phyloP scores from a whole-genome alignment of 2,888 invertebrate species.

The Stenchaetothrips biformis region DNA sequence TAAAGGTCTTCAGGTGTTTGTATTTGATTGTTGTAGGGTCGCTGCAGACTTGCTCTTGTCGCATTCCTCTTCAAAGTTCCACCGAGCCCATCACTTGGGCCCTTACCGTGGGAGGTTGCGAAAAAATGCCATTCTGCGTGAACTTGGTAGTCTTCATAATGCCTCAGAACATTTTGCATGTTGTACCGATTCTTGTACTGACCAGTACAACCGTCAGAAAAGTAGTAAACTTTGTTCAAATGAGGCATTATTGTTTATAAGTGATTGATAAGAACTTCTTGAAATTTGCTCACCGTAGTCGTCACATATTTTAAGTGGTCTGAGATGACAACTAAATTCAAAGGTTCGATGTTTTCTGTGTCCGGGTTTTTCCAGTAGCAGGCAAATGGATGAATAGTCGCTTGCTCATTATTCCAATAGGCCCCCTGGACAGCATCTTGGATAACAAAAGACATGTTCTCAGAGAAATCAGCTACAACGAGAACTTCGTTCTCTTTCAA shows the following conservation, averaged over 20 bases:
- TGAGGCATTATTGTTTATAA: background rate
- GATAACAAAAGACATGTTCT: background rate
- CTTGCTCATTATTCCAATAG: background rate
- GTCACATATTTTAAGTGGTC: background rate
- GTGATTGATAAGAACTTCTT: background rate
- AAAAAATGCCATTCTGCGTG: background rate
- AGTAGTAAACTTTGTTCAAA: no score
- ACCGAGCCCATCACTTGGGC: background rate
- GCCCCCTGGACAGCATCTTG: background rate
- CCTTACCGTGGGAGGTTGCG: background rate
- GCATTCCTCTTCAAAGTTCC: background rate
- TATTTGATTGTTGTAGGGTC: background rate
- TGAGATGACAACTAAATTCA: background rate
- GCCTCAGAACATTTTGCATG: background rate
- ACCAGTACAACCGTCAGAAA: no score
- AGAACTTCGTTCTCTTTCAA: background rate
- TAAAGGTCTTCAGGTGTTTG: background rate
- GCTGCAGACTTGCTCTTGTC: background rate
- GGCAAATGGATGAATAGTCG: background rate
- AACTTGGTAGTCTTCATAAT: background rate
- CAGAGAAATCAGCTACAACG: background rate
- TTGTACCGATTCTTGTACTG: background rate
- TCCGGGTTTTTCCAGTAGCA: background rate
- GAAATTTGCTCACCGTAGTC: background rate
- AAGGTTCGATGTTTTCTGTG: background rate